Conservation (phyloP, 2,797 vertebrate genomes). For the Acanthurus tractus region DNA sequence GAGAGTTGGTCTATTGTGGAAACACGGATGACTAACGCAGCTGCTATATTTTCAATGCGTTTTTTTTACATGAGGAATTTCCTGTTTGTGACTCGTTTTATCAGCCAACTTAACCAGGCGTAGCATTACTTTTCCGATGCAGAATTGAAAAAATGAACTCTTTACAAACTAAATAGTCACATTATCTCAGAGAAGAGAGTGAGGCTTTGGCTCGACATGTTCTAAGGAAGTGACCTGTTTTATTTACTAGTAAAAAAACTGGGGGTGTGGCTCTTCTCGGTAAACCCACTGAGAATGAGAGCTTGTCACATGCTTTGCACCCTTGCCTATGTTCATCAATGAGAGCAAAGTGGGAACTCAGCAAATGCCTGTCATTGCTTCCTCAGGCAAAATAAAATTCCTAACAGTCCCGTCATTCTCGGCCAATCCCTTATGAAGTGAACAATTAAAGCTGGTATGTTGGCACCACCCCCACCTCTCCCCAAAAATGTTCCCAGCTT, state of each 20-base stretch:
- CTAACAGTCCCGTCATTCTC: slow-evolving; percentile 62
- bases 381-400: slow-evolving; percentile 82
- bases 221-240: neutral
- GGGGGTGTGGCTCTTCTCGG: slow-evolving; percentile 55
- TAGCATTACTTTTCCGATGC: neutral
- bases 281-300: slow-evolving; percentile 45
- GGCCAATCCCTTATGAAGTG: slow-evolving; percentile 58
- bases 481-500: slow-evolving; percentile 47
- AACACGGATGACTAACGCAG: neutral
- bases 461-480: neutral
- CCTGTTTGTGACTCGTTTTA: neutral
- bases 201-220: neutral
- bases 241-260: neutral
- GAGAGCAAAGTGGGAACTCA: slow-evolving; percentile 71
- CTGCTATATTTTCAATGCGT: neutral
- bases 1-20: too few species aligned
- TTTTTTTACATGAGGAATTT: neutral
- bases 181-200: neutral
- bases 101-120: neutral
- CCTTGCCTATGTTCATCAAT: slow-evolving; percentile 63
- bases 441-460: slow-evolving; percentile 76
- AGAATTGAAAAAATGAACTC: neutral
- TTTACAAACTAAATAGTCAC: too few species aligned
- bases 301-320: slow-evolving; percentile 53
- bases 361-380: slow-evolving; percentile 77